A percentile compares a stretch with the other conserved stretches of the same genome.
phyloP scores from a whole-genome alignment of 1,140 invertebrate species.

The Halictus rubicundus region DNA sequence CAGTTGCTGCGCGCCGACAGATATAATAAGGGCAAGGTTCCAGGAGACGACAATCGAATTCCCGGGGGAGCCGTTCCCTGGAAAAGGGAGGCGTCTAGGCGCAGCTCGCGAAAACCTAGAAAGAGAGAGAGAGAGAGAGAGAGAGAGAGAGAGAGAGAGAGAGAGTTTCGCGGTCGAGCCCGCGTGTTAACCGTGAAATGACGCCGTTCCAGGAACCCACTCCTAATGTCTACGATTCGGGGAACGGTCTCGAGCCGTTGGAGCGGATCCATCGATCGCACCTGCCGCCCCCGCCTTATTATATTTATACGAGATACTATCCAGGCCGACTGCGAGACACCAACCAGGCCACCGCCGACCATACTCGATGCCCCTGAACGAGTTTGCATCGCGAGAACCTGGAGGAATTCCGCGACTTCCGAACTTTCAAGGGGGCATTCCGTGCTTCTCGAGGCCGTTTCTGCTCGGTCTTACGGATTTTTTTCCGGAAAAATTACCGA shows the following conservation, averaged over 20 bases:
- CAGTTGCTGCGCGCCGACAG: neutral
- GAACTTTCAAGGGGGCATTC: too few species aligned
- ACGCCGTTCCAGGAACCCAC: conserved; percentile 25
- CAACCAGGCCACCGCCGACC: neutral
- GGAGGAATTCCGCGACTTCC: too few species aligned
- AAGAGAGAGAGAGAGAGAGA: too few species aligned
- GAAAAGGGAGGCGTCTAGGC: neutral
- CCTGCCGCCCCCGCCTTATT: conserved; percentile 11
- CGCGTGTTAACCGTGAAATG: conserved; percentile 13
- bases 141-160: too few species aligned
- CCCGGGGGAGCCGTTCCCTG: neutral
- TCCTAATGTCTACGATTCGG: conserved; percentile 1
- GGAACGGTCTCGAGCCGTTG: conserved; percentile 13
- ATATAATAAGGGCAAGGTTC: neutral
- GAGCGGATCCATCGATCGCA: conserved; percentile 30
- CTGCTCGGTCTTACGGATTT: too few species aligned
- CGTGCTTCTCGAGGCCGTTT: too few species aligned
- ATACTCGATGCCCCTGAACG: too few species aligned
- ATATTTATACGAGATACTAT: conserved; percentile 7
- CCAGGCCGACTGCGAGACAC: neutral
- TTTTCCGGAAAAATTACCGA: too few species aligned
- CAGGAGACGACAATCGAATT: neutral
- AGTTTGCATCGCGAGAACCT: too few species aligned
- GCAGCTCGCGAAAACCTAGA: neutral
- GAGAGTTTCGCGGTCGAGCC: too few species aligned